Evolutionary conservation across 2,797 vertebrate genomes (phyloP).

Genomic region (Sebastes umbrosus): DNA sequence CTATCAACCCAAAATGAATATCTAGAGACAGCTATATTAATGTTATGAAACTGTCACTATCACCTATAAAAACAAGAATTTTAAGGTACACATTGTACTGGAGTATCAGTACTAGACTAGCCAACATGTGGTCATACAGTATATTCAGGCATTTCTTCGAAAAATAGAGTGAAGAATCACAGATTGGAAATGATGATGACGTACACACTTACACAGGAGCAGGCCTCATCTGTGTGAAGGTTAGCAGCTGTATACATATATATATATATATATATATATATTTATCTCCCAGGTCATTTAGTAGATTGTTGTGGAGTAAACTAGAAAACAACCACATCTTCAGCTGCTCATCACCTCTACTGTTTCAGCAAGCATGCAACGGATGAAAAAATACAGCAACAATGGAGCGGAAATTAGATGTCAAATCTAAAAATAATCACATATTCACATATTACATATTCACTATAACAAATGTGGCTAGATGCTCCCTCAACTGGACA

Average conservation of each 20-base stretch:
- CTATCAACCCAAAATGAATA: background rate
- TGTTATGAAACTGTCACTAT: background rate
- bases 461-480: conserved; percentile 9
- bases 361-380: conserved; percentile 9
- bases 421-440: conserved; percentile 47
- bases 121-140: background rate
- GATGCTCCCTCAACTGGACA: conserved; percentile 18
- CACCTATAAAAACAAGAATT: background rate
- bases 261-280: background rate
- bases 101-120: background rate
- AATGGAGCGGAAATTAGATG: background rate
- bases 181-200: background rate
- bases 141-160: background rate
- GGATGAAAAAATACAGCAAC: background rate
- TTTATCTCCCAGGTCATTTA: background rate
- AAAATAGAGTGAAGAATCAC: background rate
- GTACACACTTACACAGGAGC: background rate
- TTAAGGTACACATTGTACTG: background rate
- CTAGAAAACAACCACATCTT: background rate
- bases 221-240: background rate
- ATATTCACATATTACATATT: conserved; percentile 38
- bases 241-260: background rate
- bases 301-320: background rate
- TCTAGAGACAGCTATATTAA: background rate
- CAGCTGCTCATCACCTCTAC: background rate